phyloP scores from a whole-genome alignment of 2,888 invertebrate species.

The Lochmaea capreae region DNA sequence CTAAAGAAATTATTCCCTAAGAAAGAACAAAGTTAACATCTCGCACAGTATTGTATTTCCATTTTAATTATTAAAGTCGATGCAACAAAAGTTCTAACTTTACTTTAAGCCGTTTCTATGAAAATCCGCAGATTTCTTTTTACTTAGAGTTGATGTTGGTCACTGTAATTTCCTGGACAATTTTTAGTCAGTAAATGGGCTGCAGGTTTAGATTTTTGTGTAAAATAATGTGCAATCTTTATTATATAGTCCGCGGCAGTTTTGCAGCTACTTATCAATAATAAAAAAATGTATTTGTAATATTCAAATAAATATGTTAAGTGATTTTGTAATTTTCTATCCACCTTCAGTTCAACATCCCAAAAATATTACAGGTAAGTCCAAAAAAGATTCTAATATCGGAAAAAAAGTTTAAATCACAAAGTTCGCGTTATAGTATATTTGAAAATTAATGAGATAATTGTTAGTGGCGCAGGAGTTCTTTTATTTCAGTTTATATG shows the following conservation, averaged over 20 bases:
- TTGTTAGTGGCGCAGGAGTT: no score
- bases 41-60: no score
- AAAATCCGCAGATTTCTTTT: background rate
- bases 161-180: background rate
- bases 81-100: no score
- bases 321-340: conserved; percentile 46
- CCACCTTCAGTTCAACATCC: background rate
- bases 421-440: no score
- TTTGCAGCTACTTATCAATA: conserved; percentile 62
- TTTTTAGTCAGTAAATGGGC: conserved; percentile 37
- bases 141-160: background rate
- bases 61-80: no score
- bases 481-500: no score
- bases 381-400: no score
- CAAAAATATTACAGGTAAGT: background rate
- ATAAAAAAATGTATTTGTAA: conserved; percentile 64
- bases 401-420: background rate
- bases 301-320: conserved; percentile 65
- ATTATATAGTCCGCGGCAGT: conserved; percentile 59
- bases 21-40: no score
- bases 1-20: no score
- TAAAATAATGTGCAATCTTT: conserved; percentile 63
- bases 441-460: no score
- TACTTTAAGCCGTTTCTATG: background rate
- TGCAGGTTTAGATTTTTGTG: conserved; percentile 53